Evolutionary conservation across 2,797 vertebrate genomes (phyloP), one percentile per base, ranked within the genome.

Genomic region (Enteromius treurensis): DNA sequence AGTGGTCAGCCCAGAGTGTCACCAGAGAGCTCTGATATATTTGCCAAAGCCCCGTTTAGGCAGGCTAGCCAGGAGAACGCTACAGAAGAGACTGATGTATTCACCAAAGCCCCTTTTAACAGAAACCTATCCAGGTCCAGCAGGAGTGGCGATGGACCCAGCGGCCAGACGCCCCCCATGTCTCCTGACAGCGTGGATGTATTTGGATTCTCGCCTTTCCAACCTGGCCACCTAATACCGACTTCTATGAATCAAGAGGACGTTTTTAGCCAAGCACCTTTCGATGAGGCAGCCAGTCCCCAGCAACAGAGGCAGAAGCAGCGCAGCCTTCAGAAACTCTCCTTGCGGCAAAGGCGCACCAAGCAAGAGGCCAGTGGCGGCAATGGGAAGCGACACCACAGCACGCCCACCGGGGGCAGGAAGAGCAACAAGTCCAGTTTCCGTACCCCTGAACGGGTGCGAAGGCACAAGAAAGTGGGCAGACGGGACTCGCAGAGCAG

Each of bases 401-500:
- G 97, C 21, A 98, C 98, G 0, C 97, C 98, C 0, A 97, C 95
- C 0, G 90, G 92, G 37, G 87, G 92, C 0, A 96, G 96, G 87
- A 99, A 97, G 91, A 83, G 88, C 0, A 86, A 91, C 89, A 99
- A 99, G 80, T 95, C 97, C 0, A 94, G 86, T 42, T 98, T 96
- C 90, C 96, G 98, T 85, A 99, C 98, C 0, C 98, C 98, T 0
- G 98, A 99, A 90, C 91, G 96, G 3, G 94, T 94, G 11, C 96
- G 97, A 19, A 88, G 98, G 68, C 97, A 97, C 93, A 97, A 95
- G 84, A 97, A 95, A 79, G 95, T 94, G 0, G 96, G 97, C 2
- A 95, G 97, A 65, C 93, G 97, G 80, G 98, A 99, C 93, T 99
- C 98, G 0, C 98, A 99, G 87, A 99, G 98, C 90, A 98, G 98